Evolutionary conservation across 2,888 invertebrate species (phyloP).

Genomic region (Plebejus anna): DNA sequence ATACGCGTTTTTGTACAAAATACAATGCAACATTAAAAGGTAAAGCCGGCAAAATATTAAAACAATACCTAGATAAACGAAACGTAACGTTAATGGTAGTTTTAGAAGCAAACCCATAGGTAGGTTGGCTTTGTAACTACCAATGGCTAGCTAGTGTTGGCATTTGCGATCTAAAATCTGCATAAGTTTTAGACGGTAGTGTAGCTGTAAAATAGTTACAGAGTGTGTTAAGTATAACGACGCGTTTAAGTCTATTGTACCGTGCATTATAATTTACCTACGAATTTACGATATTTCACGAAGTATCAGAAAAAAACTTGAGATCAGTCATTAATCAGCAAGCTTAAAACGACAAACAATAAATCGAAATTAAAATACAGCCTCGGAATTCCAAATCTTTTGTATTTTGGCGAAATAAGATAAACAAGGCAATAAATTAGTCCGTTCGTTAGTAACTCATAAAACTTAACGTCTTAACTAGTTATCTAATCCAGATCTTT

Average conservation of each 20-base stretch:
- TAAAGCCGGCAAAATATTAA: not conserved
- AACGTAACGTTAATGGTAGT: not conserved
- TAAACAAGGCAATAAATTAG: conserved; percentile 65
- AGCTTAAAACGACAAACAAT: not conserved
- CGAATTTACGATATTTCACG: no score
- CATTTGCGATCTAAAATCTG: not conserved
- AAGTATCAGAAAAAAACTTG: no score
- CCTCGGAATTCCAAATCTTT: not conserved
- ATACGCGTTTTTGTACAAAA: not conserved
- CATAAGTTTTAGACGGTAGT: not conserved
- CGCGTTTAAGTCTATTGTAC: not conserved
- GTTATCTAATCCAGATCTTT: conserved; percentile 76
- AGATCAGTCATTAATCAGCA: not conserved
- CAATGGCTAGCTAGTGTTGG: no score
- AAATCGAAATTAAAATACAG: not conserved
- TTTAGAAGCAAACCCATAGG: not conserved
- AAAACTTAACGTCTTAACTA: conserved; percentile 74
- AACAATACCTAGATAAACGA: not conserved
- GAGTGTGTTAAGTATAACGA: not conserved
- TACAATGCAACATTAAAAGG: conserved; percentile 1
- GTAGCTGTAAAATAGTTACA: not conserved
- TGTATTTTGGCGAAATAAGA: conserved; percentile 28
- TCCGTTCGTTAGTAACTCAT: conserved; percentile 71
- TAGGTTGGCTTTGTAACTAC: no score
- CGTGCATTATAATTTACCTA: not conserved